These are phyloP conservation scores for Capitulum mitella DNA, from an alignment of 2,888 invertebrate genomes.

Conservation along the genomic window DNA sequence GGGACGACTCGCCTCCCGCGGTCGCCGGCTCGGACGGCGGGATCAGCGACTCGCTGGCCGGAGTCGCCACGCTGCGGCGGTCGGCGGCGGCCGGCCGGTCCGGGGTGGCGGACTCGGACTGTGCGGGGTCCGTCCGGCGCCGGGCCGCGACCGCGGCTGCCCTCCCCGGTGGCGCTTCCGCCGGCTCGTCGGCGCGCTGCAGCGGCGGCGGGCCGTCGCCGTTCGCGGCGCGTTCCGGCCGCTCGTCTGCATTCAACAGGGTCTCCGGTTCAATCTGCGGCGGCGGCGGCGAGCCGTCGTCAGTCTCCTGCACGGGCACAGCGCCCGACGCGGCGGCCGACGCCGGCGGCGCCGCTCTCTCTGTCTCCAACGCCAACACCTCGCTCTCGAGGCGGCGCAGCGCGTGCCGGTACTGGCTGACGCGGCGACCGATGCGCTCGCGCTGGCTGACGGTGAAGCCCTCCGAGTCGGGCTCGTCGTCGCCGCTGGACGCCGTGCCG, in stretches of 20 bases:
- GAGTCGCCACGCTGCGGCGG: too few relatives aligned
- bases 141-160: too few relatives aligned
- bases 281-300: not conserved
- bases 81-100: too few relatives aligned
- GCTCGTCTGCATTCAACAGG: not conserved
- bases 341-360: not conserved
- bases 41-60: constrained; percentile 1
- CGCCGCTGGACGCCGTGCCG: not conserved
- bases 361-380: not conserved
- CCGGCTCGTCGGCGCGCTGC: not conserved
- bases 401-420: not conserved
- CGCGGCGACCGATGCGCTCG: not conserved
- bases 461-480: not conserved
- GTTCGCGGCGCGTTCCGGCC: not conserved
- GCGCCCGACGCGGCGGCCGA: too few relatives aligned
- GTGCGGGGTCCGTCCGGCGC: too few relatives aligned
- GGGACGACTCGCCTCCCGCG: too few relatives aligned
- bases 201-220: not conserved
- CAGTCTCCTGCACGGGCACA: not conserved
- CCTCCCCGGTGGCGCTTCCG: too few relatives aligned
- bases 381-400: not conserved
- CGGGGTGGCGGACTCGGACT: too few relatives aligned
- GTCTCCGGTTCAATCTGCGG: not conserved
- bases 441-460: not conserved
- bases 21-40: not conserved